phyloP scores from a whole-genome alignment of 2,888 invertebrate genomes.

The Salticus scenicus region DNA sequence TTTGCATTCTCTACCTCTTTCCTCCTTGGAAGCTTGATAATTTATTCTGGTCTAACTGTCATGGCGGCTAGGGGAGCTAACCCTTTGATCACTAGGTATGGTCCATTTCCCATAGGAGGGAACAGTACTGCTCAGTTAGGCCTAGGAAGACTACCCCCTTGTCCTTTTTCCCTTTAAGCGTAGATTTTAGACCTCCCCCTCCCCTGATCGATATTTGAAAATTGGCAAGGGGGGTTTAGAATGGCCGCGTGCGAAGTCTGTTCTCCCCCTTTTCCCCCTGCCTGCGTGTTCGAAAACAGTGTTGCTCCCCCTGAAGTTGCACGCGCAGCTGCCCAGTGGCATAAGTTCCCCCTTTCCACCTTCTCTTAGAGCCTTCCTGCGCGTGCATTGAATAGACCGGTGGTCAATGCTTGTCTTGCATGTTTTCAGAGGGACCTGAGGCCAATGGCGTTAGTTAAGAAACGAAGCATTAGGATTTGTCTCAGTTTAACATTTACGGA shows the following conservation, averaged over 20 bases:
- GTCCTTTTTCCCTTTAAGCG: slow-evolving; percentile 64
- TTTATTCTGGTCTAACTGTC: slow-evolving; percentile 68
- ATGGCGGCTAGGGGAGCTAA: slow-evolving; percentile 64
- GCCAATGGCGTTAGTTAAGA: slow-evolving; percentile 59
- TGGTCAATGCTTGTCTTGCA: slow-evolving; percentile 63
- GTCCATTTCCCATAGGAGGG: slow-evolving; percentile 69
- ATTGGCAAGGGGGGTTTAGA: slow-evolving; percentile 65
- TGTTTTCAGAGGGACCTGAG: slow-evolving; percentile 49
- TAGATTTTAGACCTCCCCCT: slow-evolving; percentile 65
- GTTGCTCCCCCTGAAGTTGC: slow-evolving; percentile 31
- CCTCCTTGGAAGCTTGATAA: slow-evolving; percentile 53
- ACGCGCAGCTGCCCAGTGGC: slow-evolving; percentile 63
- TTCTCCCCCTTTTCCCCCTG: slow-evolving; percentile 10
- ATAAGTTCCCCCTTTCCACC: slow-evolving; percentile 48
- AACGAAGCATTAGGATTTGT: slow-evolving; percentile 41
- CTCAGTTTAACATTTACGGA: not conserved
- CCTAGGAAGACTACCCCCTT: slow-evolving; percentile 31
- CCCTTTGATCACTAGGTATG: slow-evolving; percentile 69
- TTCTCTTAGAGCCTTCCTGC: slow-evolving; percentile 39
- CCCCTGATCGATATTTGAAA: slow-evolving; percentile 65
- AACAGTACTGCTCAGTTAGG: slow-evolving; percentile 48
- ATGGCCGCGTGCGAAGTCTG: slow-evolving; percentile 43
- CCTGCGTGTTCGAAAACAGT: slow-evolving; percentile 42
- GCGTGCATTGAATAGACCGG: slow-evolving; percentile 55
- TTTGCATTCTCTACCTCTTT: slow-evolving; percentile 40